Base-by-base conservation (phyloP, 1,140 invertebrate genomes). In the Drosophila novamexicana region DNA sequence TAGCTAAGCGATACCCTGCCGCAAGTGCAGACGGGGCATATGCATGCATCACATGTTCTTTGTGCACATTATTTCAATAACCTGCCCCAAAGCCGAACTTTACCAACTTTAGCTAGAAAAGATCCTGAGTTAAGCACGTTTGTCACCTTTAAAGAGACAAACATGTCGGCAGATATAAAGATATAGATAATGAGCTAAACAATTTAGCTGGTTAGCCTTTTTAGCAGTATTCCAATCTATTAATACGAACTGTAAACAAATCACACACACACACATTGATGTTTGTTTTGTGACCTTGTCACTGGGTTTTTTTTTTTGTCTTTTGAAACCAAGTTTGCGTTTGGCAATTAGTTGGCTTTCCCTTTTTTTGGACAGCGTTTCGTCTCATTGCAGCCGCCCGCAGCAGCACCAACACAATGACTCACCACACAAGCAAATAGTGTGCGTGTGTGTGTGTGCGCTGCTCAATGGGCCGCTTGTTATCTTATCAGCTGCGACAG, bases 401-500 rank as follows among this genome's bases (percentile, higher is more conserved):
- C 45, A 62, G 12, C 12, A 8, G 12, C 12, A 8, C 37, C 61
- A 57, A 29, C 22, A 29, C 22, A 29, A 44, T 68, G 65, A 68
- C n/a, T 62, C 67, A 62, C 39, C 37, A 1, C 32, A 18, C 6
- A 34, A 22, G 14, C 37, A 65, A 64, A 16, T 10, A 47, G 37
- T 40, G 8, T 4, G 16, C 18, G 34, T 22, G 9, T 40, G n/a
- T 9, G 16, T 42, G 47, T 29, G 47, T 39, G 7, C 16, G 8
- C 22, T 45, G 40, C 59, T 56, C 18, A 62, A 53, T 62, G 59
- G 58, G 39, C 34, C 58, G 49, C 18, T 18, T 22, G 50, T 74
- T 74, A 74, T 74, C 71, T 74, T 74, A 74, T 74, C 71, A 12
- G 32, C 50, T 32, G 22, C 49, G 52, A 16, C 66, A 70, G 59